A percentile compares a stretch with the other conserved stretches of the same genome.
phyloP scores from a whole-genome alignment of 2,113 vertebrate genomes.

The Trematocara variabile region DNA sequence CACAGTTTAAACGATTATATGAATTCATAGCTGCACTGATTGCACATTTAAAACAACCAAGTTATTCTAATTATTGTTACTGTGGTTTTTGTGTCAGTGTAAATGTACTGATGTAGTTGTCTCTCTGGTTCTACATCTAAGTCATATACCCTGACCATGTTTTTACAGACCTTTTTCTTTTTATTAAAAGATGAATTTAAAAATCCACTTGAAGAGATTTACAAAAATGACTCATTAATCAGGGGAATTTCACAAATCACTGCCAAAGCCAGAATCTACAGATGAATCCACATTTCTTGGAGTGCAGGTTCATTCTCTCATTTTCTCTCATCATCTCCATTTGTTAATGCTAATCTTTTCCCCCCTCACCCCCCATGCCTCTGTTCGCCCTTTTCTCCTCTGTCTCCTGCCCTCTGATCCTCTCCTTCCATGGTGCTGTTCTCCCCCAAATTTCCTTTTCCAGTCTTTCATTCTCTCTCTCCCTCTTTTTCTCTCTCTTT shows the following conservation, averaged over 20 bases:
- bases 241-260: not conserved
- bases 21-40: not conserved
- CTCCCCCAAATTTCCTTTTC: slow-evolving; percentile 31
- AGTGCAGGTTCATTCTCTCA: not conserved
- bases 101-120: not conserved
- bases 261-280: not conserved
- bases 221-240: not conserved
- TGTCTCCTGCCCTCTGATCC: slow-evolving; percentile 14
- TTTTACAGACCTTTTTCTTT: not conserved
- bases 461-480: not conserved
- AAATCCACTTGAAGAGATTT: not conserved
- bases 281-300: not conserved
- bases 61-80: not conserved
- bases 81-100: not conserved
- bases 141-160: not conserved
- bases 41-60: not conserved
- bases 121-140: not conserved
- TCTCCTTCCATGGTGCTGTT: slow-evolving; percentile 22
- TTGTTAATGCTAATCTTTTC: not conserved
- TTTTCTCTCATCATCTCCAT: slow-evolving; percentile 12
- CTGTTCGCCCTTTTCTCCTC: not conserved
- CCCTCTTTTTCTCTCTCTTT: not conserved
- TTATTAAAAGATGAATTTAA: not conserved
- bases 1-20: not conserved
- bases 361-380: not conserved